These are phyloP conservation scores for Sinotaia quadrata DNA, from an alignment of 2,888 invertebrate species.

Conservation along the genomic window DNA sequence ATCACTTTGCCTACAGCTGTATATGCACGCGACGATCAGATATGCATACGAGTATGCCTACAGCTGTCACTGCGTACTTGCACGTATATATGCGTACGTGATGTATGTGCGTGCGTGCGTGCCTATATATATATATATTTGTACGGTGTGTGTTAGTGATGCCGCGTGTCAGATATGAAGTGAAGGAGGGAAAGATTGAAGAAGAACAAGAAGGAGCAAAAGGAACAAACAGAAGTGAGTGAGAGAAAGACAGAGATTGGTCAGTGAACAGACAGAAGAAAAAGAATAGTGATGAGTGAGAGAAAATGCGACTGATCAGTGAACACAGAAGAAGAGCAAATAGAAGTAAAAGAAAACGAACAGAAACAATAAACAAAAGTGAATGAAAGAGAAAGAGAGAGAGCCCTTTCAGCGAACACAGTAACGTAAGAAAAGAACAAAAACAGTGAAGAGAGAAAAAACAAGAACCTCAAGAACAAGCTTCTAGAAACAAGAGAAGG, in stretches of 20 bases:
- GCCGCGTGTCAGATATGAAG: slow-evolving; percentile 11
- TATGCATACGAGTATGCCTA: too few species aligned
- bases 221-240: not conserved
- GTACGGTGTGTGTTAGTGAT: too few species aligned
- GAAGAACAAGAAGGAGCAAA: not conserved
- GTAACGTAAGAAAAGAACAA: slow-evolving; percentile 19
- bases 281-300: not conserved
- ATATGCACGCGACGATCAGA: too few species aligned
- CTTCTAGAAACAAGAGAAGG: not conserved
- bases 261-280: not conserved
- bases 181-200: slow-evolving; percentile 7
- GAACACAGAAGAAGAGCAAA: not conserved
- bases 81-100: too few species aligned
- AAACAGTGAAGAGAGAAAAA: slow-evolving; percentile 20
- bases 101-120: too few species aligned
- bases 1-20: too few species aligned
- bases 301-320: not conserved
- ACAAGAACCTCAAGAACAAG: too few species aligned
- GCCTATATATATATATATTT: too few species aligned
- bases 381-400: slow-evolving; percentile 20
- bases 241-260: not conserved
- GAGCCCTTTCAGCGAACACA: slow-evolving; percentile 13
- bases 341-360: not conserved
- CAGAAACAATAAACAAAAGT: not conserved
- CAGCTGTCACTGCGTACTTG: too few species aligned